Conservation (phyloP, 1,140 invertebrate genomes). For the Galleria mellonella region DNA sequence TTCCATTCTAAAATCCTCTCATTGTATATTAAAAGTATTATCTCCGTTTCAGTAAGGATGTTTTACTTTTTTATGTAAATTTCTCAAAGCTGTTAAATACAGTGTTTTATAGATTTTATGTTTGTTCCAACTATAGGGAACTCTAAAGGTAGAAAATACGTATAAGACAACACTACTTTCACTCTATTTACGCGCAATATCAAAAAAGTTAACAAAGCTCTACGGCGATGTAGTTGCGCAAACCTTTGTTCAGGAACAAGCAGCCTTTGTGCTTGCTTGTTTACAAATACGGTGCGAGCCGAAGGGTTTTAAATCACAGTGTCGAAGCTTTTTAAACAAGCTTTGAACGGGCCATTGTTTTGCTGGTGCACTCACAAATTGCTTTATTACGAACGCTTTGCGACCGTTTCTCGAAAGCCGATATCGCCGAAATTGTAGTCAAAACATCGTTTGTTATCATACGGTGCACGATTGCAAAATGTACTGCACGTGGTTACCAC, state of each 20-base stretch:
- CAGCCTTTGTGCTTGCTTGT: conserved; percentile 64
- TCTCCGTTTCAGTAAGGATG: too few relatives aligned
- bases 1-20: too few relatives aligned
- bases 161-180: conserved; percentile 35
- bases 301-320: conserved; percentile 72
- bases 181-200: conserved; percentile 18
- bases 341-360: conserved; percentile 68
- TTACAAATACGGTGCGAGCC: conserved; percentile 67
- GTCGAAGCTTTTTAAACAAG: conserved; percentile 70
- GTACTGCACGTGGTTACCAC: too few relatives aligned
- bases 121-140: too few relatives aligned
- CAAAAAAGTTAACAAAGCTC: conserved; percentile 42
- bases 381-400: conserved; percentile 62
- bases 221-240: conserved; percentile 59
- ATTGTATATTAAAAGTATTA: too few relatives aligned
- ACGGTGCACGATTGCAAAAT: background rate
- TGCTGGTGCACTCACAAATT: conserved; percentile 65
- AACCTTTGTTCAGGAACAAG: conserved; percentile 54
- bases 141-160: too few relatives aligned
- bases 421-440: conserved; percentile 65
- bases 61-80: too few relatives aligned
- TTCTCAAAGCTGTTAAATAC: too few relatives aligned
- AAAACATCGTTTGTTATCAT: conserved; percentile 59
- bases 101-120: too few relatives aligned
- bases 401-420: conserved; percentile 51